These are phyloP conservation scores for Tachina lurida DNA, from an alignment of 2,888 invertebrate species.

Conservation along the genomic window DNA sequence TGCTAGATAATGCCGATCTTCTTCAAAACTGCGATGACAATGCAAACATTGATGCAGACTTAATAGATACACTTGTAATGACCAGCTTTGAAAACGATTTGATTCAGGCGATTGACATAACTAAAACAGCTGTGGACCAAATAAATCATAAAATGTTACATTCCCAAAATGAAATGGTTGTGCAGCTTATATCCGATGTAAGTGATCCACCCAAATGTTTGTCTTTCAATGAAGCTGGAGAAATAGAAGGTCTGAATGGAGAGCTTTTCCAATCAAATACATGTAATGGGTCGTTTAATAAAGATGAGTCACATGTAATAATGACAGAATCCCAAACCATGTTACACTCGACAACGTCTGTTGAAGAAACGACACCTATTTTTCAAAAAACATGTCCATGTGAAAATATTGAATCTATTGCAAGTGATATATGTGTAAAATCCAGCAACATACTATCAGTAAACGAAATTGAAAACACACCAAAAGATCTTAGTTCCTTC, in stretches of 20 bases:
- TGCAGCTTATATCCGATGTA: conserved; percentile 85
- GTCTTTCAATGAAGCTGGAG: conserved; percentile 82
- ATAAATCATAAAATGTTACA: conserved; percentile 57
- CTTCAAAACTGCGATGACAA: conserved; percentile 82
- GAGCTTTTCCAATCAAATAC: conserved; percentile 79
- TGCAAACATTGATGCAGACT: conserved; percentile 82
- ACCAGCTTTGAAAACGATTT: conserved; percentile 86
- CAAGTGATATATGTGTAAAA: background rate
- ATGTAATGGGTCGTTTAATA: conserved; percentile 76
- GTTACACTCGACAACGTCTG: conserved; percentile 40
- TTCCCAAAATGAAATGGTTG: conserved; percentile 85
- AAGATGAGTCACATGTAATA: conserved; percentile 76
- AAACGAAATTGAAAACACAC: conserved; percentile 83
- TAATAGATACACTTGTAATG: conserved; percentile 86
- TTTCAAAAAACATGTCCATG: conserved; percentile 2
- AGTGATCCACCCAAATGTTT: conserved; percentile 82
- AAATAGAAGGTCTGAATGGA: conserved; percentile 81
- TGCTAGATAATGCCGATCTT: conserved; percentile 81
- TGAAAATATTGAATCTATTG: conserved; percentile 24
- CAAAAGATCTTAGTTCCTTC: conserved; percentile 85
- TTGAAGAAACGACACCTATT: background rate
- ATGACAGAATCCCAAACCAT: conserved; percentile 80
- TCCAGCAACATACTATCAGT: background rate
- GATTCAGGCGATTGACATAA: conserved; percentile 76
- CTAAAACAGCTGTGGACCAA: conserved; percentile 73